Evolutionary conservation across 2,888 invertebrate species (phyloP).

Genomic region (Linnaemya tessellans): DNA sequence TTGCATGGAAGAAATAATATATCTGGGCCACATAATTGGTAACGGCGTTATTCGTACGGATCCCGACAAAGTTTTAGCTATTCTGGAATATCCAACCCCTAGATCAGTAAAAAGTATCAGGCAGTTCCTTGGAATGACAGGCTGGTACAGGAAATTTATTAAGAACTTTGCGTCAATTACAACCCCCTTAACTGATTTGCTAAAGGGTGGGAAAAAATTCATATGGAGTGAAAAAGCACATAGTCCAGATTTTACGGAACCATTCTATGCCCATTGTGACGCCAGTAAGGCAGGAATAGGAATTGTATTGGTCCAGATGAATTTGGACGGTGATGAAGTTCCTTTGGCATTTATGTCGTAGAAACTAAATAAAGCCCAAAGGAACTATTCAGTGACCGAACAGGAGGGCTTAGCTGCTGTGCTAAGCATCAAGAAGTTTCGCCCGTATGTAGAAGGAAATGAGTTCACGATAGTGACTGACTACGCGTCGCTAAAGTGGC

Average conservation of each 20-base stretch:
- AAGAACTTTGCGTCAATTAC: neutral
- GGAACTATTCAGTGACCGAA: too few species aligned
- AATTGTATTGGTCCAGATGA: too few species aligned
- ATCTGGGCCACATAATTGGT: neutral
- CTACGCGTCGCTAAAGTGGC: too few species aligned
- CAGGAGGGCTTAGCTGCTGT: too few species aligned
- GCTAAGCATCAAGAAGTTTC: too few species aligned
- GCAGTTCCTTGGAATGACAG: neutral
- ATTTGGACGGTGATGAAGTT: too few species aligned
- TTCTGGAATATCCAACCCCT: too few species aligned
- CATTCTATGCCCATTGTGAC: neutral
- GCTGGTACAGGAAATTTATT: neutral
- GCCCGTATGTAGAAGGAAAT: too few species aligned
- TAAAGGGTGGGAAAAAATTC: conserved; percentile 20
- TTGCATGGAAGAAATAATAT: neutral
- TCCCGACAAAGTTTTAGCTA: neutral
- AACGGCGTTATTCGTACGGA: neutral
- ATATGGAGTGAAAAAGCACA: conserved; percentile 3
- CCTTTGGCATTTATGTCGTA: too few species aligned
- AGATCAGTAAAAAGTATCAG: neutral
- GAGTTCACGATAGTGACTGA: too few species aligned
- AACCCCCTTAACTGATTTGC: neutral
- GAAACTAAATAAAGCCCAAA: too few species aligned
- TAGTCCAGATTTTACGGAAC: conserved; percentile 7
- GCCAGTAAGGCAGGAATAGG: neutral